Evolutionary conservation across 2,888 invertebrate species (phyloP).

Genomic region (Thyatira batis): DNA sequence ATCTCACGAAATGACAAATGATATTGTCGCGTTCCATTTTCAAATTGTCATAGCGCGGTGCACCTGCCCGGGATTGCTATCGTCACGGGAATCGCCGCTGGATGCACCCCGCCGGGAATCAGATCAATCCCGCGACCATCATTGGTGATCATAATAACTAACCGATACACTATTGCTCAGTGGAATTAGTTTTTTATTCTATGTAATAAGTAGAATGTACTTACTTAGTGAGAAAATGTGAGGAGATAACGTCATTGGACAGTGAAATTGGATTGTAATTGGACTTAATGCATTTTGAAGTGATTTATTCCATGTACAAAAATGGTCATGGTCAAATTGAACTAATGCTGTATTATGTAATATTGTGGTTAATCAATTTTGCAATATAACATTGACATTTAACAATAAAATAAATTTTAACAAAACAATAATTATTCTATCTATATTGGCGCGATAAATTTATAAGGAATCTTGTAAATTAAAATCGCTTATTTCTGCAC

Average conservation of each 20-base stretch:
- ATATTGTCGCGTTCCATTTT: conserved; percentile 55
- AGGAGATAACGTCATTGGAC: not conserved
- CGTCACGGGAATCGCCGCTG: conserved; percentile 36
- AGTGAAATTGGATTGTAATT: not conserved
- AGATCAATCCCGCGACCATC: conserved; percentile 47
- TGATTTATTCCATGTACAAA: not conserved
- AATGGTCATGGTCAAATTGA: not conserved
- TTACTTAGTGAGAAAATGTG: not conserved
- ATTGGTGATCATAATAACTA: conserved; percentile 39
- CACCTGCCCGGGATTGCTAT: conserved; percentile 36
- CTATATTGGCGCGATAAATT: too few species aligned
- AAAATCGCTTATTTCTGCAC: not conserved
- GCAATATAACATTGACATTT: not conserved
- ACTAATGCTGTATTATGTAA: not conserved
- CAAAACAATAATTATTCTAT: not conserved
- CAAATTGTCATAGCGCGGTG: conserved; percentile 46
- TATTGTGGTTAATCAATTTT: not conserved
- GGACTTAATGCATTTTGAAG: not conserved
- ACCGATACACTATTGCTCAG: conserved; percentile 21
- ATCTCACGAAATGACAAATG: conserved; percentile 56
- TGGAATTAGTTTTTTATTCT: conserved; percentile 33
- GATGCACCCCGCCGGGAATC: conserved; percentile 52
- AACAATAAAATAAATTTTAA: not conserved
- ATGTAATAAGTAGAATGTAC: conserved; percentile 9
- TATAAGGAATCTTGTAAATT: too few species aligned